Evolutionary conservation across 2,888 invertebrate genomes (phyloP).

Genomic region (Listrodromus nycthemerus): DNA sequence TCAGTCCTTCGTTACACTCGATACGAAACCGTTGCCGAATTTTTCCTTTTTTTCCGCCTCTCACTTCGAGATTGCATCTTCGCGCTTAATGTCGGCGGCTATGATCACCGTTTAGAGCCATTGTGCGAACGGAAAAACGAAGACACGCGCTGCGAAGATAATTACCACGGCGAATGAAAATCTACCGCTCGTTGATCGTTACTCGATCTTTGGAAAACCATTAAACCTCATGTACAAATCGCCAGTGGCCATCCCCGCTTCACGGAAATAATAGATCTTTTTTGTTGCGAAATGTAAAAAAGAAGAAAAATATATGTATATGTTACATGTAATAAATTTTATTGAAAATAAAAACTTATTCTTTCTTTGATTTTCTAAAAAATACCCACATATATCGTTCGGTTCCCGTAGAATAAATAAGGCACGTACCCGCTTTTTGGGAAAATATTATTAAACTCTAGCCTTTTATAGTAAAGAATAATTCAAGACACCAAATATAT

Average conservation of each 20-base stretch:
- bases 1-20: constrained; percentile 47
- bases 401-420: no score
- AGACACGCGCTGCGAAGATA: constrained; percentile 19
- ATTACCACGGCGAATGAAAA: constrained; percentile 27
- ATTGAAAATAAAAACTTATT: neutral
- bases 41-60: constrained; percentile 34
- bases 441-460: no score
- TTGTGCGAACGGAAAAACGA: constrained; percentile 40
- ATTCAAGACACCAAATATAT: no score
- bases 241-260: neutral
- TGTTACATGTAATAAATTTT: neutral
- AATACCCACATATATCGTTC: no score
- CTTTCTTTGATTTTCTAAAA: no score
- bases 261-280: constrained; percentile 3
- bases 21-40: constrained; percentile 22
- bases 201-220: neutral
- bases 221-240: constrained; percentile 5
- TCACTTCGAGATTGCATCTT: constrained; percentile 30
- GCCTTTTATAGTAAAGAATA: no score
- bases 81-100: constrained; percentile 38
- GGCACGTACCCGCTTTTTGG: no score
- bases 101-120: constrained; percentile 59
- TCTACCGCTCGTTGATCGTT: constrained; percentile 37
- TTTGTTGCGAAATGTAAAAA: neutral
- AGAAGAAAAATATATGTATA: neutral